Base-by-base conservation (phyloP, 2,888 invertebrate species). In the Parochlus steinenii region DNA sequence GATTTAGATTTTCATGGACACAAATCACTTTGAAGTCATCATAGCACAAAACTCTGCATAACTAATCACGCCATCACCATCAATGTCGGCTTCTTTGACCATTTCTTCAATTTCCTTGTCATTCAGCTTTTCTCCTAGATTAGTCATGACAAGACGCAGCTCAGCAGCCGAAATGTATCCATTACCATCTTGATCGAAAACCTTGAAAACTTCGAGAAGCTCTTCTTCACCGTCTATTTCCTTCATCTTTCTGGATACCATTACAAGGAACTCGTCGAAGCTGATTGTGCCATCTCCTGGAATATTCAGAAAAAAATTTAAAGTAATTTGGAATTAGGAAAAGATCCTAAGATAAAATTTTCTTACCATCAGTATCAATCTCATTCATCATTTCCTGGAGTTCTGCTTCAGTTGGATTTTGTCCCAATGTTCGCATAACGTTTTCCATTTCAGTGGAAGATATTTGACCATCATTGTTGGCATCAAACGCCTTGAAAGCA, bases 221-320 rank as follows among this genome's bases (percentile, higher is more conserved):
- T 97, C 95, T 64, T 95, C 93, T 73, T 93, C 92, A 62, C 90
- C 86, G 67, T 97, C 95, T 47, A 93, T 95, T 69, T 97, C 95
- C 65, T 95, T 95, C 92, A 97, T 95, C 74, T 97, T 98, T 57
- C 95, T 78, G 55, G 97, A 95, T 97, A 98, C 97, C 95, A 98
- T 95, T 60, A 95, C 95, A 54, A 97, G 75, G 73, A 98, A 98
- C 69, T 98, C 97, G 51, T 95, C 93, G 67, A 98, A 98, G 70
- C 97, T 97, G 66, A 98, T 97, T 62, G 95, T 95, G 56, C 97
- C 97, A 65, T 95, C 97, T 56, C 93, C 95, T 95, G 60, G 19
- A 56, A 52, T 34, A 38, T n/a, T n/a, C n/a, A n/a, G n/a, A n/a
- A n/a, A n/a, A n/a, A 22, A 14, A 22, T 30, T 30, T 33, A 17